Evolutionary conservation across 2,888 invertebrate genomes (phyloP).

Genomic region (Himalopsyche kuldschensis): DNA sequence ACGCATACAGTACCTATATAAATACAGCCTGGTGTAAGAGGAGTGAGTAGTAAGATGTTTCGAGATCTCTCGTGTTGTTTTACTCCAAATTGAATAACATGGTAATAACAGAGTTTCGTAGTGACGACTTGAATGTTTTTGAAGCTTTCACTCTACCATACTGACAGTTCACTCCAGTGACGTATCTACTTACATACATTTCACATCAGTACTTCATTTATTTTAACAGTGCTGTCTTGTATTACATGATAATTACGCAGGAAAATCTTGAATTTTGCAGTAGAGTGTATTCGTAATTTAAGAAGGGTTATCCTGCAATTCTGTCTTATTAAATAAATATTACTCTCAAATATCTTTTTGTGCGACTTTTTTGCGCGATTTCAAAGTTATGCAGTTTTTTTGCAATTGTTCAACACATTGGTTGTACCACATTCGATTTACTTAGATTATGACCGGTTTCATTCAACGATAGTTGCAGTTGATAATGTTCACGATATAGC

Average conservation of each 20-base stretch:
- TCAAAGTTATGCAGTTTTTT: no score
- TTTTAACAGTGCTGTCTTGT: not conserved
- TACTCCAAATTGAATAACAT: slow-evolving; percentile 25
- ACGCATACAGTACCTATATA: not conserved
- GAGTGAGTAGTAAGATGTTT: not conserved
- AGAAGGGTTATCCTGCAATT: no score
- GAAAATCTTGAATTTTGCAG: no score
- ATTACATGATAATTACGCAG: not conserved
- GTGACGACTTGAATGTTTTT: not conserved
- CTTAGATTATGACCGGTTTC: no score
- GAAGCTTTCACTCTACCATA: not conserved
- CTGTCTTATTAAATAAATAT: no score
- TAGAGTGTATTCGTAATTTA: no score
- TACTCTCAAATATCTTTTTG: no score
- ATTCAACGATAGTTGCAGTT: no score
- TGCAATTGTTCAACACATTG: no score
- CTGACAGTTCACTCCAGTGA: not conserved
- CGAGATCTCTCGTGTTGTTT: slow-evolving; percentile 6
- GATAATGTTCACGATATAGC: no score
- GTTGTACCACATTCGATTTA: no score
- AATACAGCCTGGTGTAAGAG: not conserved
- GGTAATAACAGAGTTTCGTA: slow-evolving; percentile 16
- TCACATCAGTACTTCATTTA: not conserved
- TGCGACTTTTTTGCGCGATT: no score
- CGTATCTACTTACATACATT: not conserved